Conservation (phyloP, 2,113 vertebrate genomes). For the Mionectes macconnelli region DNA sequence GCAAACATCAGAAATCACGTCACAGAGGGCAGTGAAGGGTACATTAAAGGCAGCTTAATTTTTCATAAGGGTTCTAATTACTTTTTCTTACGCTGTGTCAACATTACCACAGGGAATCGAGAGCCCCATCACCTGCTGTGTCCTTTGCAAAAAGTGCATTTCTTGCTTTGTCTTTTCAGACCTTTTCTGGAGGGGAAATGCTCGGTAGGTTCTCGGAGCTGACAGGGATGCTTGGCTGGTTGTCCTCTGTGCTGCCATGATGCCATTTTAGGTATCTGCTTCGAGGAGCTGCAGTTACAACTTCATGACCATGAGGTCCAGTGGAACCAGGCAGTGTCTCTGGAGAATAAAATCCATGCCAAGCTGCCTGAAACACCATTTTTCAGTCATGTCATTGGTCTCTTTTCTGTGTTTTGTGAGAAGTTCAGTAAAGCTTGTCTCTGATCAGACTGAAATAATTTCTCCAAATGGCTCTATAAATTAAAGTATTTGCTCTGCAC, state of each 20-base stretch:
- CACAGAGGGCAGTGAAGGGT: slow-evolving; percentile 43
- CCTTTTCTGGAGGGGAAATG: neutral
- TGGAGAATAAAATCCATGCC: neutral
- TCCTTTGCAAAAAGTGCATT: neutral
- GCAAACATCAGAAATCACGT: slow-evolving; percentile 65
- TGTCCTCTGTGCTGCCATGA: neutral
- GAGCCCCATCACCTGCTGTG: neutral
- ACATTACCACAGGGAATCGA: neutral
- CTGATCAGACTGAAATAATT: neutral
- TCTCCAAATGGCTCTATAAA: slow-evolving; percentile 22
- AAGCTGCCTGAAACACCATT: neutral
- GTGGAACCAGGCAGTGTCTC: neutral
- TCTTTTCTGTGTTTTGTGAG: neutral
- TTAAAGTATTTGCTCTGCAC: slow-evolving; percentile 29
- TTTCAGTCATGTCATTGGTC: neutral
- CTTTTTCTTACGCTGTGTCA: slow-evolving; percentile 14
- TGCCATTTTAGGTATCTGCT: neutral
- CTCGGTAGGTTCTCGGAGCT: neutral
- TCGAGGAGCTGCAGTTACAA: neutral
- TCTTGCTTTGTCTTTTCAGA: neutral
- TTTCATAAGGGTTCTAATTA: slow-evolving; percentile 69
- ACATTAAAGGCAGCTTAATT: slow-evolving; percentile 51
- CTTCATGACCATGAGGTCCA: neutral
- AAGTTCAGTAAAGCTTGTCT: neutral
- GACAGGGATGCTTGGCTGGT: neutral